Conservation (phyloP, 2,113 vertebrate genomes). For the Platysternon megacephalum region DNA sequence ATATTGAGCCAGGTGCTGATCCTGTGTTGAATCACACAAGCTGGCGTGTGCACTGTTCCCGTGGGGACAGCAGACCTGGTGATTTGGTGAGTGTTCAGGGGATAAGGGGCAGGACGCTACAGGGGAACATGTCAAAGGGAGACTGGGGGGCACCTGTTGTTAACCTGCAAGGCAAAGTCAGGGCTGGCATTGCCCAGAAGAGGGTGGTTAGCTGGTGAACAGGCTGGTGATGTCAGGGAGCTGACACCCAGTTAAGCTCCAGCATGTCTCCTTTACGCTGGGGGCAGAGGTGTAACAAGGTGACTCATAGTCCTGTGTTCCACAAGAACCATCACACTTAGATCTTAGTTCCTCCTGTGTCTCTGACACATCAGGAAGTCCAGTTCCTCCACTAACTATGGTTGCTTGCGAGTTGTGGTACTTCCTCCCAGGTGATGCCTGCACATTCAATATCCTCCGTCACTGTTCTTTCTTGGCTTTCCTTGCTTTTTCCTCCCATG, state of each 20-base stretch:
- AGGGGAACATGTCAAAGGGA: background rate
- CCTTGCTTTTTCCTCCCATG: no score
- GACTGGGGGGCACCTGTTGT: background rate
- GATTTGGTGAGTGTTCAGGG: background rate
- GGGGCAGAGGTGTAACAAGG: no score
- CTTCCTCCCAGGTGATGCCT: no score
- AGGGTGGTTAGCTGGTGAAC: background rate
- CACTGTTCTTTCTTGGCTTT: no score
- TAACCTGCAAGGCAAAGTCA: background rate
- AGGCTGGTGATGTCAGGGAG: background rate
- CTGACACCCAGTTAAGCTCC: background rate
- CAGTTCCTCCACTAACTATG: no score
- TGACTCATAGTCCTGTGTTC: no score
- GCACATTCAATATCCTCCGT: no score
- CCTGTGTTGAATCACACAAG: background rate
- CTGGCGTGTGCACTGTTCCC: background rate
- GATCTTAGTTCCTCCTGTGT: no score
- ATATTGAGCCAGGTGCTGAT: background rate
- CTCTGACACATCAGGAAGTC: no score
- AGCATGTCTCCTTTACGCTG: background rate
- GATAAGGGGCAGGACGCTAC: background rate
- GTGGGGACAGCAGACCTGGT: background rate
- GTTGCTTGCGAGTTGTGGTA: no score
- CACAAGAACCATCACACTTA: no score
- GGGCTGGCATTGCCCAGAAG: background rate